Evolutionary conservation across 2,113 vertebrate genomes (phyloP).

Genomic region (Columba livia): DNA sequence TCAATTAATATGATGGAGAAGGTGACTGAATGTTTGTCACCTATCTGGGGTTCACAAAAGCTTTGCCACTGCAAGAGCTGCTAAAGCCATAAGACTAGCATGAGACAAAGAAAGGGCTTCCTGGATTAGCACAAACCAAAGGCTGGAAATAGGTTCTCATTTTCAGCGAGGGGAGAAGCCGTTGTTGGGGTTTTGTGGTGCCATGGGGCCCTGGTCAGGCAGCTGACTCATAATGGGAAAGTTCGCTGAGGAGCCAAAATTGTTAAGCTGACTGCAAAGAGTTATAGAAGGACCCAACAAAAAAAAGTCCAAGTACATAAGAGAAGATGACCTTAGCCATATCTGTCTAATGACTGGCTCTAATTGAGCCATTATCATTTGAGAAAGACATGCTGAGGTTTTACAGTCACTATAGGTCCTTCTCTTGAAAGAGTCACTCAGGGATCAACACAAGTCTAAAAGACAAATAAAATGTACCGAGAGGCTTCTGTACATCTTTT

Average conservation of each 20-base stretch:
- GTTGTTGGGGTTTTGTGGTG: not conserved
- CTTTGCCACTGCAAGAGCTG: not conserved
- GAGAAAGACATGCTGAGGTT: not conserved
- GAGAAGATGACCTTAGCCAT: slow-evolving; percentile 54
- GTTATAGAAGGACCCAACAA: slow-evolving; percentile 4
- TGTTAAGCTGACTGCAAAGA: slow-evolving; percentile 27
- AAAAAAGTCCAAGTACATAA: not conserved
- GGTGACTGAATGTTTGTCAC: not conserved
- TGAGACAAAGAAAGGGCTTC: not conserved
- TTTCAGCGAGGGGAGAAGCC: not conserved
- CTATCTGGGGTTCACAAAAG: not conserved
- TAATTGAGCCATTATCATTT: slow-evolving; percentile 48
- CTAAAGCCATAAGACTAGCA: not conserved
- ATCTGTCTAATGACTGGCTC: slow-evolving; percentile 26
- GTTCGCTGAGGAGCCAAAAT: slow-evolving; percentile 13
- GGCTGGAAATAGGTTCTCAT: not conserved
- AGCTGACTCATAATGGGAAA: not conserved
- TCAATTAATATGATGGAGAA: not conserved
- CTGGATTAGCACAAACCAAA: not conserved
- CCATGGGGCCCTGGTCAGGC: not conserved
- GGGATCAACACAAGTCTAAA: not conserved
- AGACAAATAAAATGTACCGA: not conserved
- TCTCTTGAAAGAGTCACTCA: not conserved
- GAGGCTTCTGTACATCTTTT: not conserved
- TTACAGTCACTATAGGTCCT: not conserved